Conservation (phyloP, 2,113 vertebrate species). For the Varanus komodoensis region DNA sequence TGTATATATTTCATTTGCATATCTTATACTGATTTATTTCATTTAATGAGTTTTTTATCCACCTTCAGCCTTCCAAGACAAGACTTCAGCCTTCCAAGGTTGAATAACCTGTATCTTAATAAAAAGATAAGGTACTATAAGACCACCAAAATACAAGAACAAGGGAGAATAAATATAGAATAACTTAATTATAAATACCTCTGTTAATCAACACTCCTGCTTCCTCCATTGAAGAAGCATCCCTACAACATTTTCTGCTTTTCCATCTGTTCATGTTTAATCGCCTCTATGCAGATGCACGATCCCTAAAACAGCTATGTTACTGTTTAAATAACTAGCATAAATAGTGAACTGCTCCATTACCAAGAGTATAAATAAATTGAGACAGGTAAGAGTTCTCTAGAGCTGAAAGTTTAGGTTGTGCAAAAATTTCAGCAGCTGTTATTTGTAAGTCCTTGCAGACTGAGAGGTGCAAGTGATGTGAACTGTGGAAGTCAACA, state of each 20-base stretch:
- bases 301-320: conserved; percentile 70
- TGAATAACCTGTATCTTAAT: too few relatives aligned
- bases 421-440: conserved; percentile 72
- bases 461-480: conserved; percentile 71
- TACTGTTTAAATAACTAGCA: conserved; percentile 75
- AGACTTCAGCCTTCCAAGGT: neutral
- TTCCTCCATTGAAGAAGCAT: neutral
- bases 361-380: conserved; percentile 74
- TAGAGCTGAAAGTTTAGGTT: conserved; percentile 79
- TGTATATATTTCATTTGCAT: neutral
- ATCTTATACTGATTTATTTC: neutral
- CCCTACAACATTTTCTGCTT: neutral
- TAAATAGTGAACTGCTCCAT: conserved; percentile 77
- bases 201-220: neutral
- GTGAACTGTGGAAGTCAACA: conserved; percentile 57
- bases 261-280: conserved; percentile 5
- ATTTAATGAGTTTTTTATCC: too few relatives aligned
- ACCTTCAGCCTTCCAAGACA: too few relatives aligned
- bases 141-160: neutral
- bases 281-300: conserved; percentile 58
- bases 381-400: conserved; percentile 74
- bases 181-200: neutral
- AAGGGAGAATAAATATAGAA: neutral
- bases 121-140: neutral
- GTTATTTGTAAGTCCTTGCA: conserved; percentile 76